Evolutionary conservation across 2,888 invertebrate genomes (phyloP).

Genomic region (Drosophila atripex): DNA sequence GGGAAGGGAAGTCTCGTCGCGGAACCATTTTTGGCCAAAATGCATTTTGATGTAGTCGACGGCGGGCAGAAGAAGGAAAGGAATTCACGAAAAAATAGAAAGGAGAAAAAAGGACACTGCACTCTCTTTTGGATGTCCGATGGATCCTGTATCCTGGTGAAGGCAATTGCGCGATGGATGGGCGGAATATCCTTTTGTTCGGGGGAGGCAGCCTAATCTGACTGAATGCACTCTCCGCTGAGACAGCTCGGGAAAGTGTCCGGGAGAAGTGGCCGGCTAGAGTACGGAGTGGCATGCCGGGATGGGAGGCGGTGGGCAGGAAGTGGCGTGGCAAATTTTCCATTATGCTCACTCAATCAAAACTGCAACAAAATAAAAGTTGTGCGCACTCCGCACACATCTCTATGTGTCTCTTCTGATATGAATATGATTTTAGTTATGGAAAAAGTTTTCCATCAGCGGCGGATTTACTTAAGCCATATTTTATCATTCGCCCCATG

Average conservation of each 20-base stretch:
- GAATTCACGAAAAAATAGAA: conserved; percentile 11
- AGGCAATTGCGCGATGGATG: conserved; percentile 31
- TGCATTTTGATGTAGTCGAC: conserved; percentile 75
- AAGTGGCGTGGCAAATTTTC: conserved; percentile 52
- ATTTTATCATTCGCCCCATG: conserved; percentile 51
- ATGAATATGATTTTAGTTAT: conserved; percentile 63
- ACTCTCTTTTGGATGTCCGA: conserved; percentile 34
- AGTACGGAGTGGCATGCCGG: neutral
- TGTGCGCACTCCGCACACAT: conserved; percentile 39
- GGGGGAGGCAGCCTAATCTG: conserved; percentile 50
- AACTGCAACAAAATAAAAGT: conserved; percentile 69
- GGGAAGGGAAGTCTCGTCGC: conserved; percentile 24
- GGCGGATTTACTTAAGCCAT: conserved; percentile 72
- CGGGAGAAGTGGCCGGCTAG: neutral
- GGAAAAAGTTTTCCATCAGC: conserved; percentile 51
- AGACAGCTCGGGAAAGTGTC: conserved; percentile 19
- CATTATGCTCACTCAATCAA: conserved; percentile 58
- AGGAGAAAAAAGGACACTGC: conserved; percentile 32
- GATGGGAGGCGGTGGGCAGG: conserved; percentile 1
- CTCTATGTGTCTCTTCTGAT: conserved; percentile 5
- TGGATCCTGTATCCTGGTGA: conserved; percentile 13
- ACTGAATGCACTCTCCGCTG: conserved; percentile 54
- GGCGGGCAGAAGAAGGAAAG: conserved; percentile 37
- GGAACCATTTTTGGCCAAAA: conserved; percentile 63
- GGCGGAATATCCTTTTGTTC: conserved; percentile 35